These are phyloP conservation scores for Drosophila hawaiiensis DNA, from an alignment of 2,888 invertebrate species.

Conservation along the genomic window DNA sequence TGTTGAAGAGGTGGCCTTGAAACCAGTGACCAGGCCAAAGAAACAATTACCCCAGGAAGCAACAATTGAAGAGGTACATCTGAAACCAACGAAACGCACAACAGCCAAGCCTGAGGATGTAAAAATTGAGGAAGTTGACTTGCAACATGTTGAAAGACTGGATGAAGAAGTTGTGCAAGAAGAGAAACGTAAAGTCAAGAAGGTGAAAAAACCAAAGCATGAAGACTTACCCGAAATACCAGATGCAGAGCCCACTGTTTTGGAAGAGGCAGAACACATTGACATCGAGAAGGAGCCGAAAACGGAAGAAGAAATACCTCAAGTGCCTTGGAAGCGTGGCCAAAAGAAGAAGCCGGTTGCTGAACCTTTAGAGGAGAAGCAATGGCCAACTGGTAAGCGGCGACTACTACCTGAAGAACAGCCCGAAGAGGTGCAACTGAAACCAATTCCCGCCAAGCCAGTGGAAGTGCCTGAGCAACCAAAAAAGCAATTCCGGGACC, in stretches of 20 bases:
- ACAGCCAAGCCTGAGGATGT: conserved; percentile 76
- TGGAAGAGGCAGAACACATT: conserved; percentile 83
- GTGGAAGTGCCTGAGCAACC: conserved; percentile 75
- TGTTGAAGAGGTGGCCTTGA: conserved; percentile 79
- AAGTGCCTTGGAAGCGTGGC: conserved; percentile 83
- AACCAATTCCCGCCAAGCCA: conserved; percentile 83
- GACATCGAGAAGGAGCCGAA: conserved; percentile 81
- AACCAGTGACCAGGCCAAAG: conserved; percentile 65
- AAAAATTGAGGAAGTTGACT: conserved; percentile 74
- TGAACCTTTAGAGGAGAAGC: conserved; percentile 83
- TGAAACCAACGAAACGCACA: conserved; percentile 85
- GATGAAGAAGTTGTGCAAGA: conserved; percentile 75
- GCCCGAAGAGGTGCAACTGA: conserved; percentile 84
- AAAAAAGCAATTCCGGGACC: conserved; percentile 79
- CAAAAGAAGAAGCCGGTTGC: conserved; percentile 84
- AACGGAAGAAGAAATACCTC: conserved; percentile 72
- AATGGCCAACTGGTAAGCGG: conserved; percentile 84
- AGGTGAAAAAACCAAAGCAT: conserved; percentile 78
- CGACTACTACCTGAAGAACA: conserved; percentile 85
- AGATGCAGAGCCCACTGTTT: conserved; percentile 75
- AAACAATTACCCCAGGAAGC: conserved; percentile 84
- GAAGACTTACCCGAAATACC: conserved; percentile 82
- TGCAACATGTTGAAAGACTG: conserved; percentile 82
- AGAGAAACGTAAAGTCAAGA: conserved; percentile 79
- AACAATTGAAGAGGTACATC: conserved; percentile 85